Base-by-base conservation (phyloP, 2,888 invertebrate species). In the Xestia sexstrigata region DNA sequence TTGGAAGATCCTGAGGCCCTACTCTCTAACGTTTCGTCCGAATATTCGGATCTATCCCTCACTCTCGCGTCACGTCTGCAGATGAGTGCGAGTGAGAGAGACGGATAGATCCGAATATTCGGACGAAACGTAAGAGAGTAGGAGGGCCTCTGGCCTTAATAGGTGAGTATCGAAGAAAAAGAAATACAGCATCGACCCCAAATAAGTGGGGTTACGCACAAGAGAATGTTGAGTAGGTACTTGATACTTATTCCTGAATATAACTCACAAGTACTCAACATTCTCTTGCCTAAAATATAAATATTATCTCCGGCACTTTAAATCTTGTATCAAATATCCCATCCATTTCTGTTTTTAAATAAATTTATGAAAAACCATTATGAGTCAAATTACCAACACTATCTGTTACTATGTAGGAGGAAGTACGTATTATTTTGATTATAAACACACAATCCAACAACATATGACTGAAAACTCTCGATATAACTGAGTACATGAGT, bases 381-480 rank as follows among this genome's bases (percentile, higher is more conserved):
- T 67, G 81, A 68, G 26, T 81, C 62, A 68, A 63, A 67, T 70
- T 26, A 70, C 65, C 58, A 62, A 49, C 42, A 58, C 13, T 69
- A 63, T 68, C 35, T 7, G 35, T 72, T 39, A n/a, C 42, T 49
- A 23, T 70, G 20, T 71, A 26, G 62, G 49, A 42, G 30, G 23
- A 8, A 15, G 13, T 47, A 55, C 63, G 9, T 75, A 52, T 67
- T 30, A 63, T 68, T 65, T 7, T 76, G 45, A 69, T 81, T 11
- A 76, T 52, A 65, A 76, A 71, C 68, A 68, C 68, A 26, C 62
- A 47, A 69, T 69, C 35, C 15, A 1, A 9, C 35, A 69, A 30
- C 52, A 71, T 49, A 62, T 82, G 60, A 62, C 52, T n/a, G 20
- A 42, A 60, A 35, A 78, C 17, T 60, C 39, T 42, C 15, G 39